phyloP scores from a whole-genome alignment of 2,888 invertebrate genomes.

The Patella depressa region DNA sequence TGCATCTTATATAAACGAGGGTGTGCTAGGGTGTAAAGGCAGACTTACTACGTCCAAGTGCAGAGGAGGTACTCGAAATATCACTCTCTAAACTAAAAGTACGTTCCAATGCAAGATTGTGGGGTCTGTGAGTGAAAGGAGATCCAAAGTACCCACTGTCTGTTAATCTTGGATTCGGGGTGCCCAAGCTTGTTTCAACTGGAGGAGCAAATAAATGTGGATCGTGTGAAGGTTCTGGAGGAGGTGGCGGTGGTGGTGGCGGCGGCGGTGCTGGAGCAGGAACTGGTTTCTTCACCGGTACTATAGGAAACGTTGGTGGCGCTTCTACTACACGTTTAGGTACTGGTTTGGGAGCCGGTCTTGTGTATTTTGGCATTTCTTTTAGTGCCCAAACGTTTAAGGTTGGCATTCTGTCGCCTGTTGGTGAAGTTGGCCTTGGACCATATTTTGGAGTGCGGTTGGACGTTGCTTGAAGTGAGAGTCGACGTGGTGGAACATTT shows the following conservation, averaged over 20 bases:
- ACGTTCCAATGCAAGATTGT: constrained; percentile 25
- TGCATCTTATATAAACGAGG: neutral
- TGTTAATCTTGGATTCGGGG: constrained; percentile 15
- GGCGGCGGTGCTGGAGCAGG: constrained; percentile 13
- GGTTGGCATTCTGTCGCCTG: constrained; percentile 31
- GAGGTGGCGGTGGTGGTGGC: constrained; percentile 28
- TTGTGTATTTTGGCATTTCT: constrained; percentile 29
- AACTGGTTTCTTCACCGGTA: neutral
- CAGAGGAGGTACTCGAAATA: constrained; percentile 40
- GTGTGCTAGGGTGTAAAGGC: constrained; percentile 11
- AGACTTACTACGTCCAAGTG: constrained; percentile 33
- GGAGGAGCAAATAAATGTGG: constrained; percentile 50
- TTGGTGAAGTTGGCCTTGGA: constrained; percentile 31
- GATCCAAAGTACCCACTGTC: constrained; percentile 14
- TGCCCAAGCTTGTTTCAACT: constrained; percentile 42
- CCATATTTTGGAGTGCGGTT: neutral
- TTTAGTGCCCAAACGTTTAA: constrained; percentile 31
- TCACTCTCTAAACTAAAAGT: constrained; percentile 39
- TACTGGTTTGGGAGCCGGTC: constrained; percentile 34
- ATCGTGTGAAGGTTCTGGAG: neutral
- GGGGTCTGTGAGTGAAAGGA: constrained; percentile 18
- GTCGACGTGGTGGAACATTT: constrained; percentile 12
- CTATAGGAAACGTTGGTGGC: constrained; percentile 15
- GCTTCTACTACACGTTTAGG: constrained; percentile 27
- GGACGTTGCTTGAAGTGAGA: neutral